These are phyloP conservation scores for Brachyhypopomus gauderio DNA, from an alignment of 2,113 vertebrate species.

Conservation along the genomic window DNA sequence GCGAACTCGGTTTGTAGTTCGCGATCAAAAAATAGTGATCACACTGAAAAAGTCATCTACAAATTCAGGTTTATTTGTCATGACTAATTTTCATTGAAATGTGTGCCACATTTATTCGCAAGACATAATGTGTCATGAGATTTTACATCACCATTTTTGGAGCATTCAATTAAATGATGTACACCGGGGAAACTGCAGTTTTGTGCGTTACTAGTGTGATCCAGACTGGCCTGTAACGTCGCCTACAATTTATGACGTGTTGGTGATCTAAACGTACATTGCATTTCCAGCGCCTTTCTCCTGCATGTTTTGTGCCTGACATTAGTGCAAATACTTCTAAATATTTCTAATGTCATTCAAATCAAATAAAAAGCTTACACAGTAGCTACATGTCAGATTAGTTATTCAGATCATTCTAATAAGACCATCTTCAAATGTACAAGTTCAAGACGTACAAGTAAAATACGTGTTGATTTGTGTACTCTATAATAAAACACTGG, in stretches of 20 bases:
- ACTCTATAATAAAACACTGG: not conserved
- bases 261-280: not conserved
- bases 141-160: too few relatives aligned
- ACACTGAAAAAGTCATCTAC: not conserved
- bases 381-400: too few relatives aligned
- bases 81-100: not conserved
- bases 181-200: not conserved
- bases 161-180: not conserved
- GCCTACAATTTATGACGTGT: not conserved
- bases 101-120: not conserved
- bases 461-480: not conserved
- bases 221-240: not conserved
- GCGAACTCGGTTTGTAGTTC: too few relatives aligned
- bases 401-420: too few relatives aligned
- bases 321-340: not conserved
- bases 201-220: not conserved
- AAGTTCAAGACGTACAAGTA: too few relatives aligned
- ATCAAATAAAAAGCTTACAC: not conserved
- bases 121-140: too few relatives aligned
- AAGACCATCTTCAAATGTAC: too few relatives aligned
- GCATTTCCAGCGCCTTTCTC: not conserved
- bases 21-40: not conserved
- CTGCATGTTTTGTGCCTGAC: not conserved
- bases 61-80: not conserved
- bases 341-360: slow-evolving; percentile 5